Evolutionary conservation across 2,797 vertebrate genomes (phyloP).

Genomic region (Neosalanx taihuensis): DNA sequence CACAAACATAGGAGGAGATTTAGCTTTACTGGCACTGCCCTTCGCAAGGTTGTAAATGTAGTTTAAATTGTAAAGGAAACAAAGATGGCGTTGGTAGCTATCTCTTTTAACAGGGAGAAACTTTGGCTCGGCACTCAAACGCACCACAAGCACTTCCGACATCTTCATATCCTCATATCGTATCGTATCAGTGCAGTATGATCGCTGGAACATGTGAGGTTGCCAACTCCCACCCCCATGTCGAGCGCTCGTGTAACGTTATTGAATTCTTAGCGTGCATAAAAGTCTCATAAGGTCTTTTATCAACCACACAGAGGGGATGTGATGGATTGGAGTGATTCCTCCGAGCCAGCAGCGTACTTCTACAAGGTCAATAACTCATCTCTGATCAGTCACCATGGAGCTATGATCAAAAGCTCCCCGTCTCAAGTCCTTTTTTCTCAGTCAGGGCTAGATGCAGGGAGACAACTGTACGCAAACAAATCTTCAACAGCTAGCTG

Average conservation of each 20-base stretch:
- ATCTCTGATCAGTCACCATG: constrained; percentile 70
- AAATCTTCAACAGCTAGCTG: constrained; percentile 53
- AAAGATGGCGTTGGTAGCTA: not conserved
- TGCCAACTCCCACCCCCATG: no score
- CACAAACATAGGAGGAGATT: not conserved
- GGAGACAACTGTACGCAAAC: constrained; percentile 55
- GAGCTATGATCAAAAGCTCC: constrained; percentile 64
- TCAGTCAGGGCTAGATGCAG: constrained; percentile 50
- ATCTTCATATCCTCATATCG: not conserved
- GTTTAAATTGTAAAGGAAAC: not conserved
- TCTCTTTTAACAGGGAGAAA: not conserved
- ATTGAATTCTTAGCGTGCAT: no score
- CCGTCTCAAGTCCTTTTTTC: constrained; percentile 54
- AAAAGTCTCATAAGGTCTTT: no score
- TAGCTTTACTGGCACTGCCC: not conserved
- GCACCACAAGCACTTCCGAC: not conserved
- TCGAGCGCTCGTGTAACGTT: no score
- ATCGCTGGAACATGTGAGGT: not conserved
- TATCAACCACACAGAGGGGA: constrained; percentile 29
- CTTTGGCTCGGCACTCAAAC: not conserved
- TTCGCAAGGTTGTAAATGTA: not conserved
- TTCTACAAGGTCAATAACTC: constrained; percentile 69
- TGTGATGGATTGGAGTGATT: constrained; percentile 68
- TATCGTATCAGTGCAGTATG: not conserved
- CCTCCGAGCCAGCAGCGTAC: constrained; percentile 55